Evolutionary conservation across 2,888 invertebrate genomes (phyloP), one percentile per base, ranked within the genome.

Genomic region (Tridacna crocea): DNA sequence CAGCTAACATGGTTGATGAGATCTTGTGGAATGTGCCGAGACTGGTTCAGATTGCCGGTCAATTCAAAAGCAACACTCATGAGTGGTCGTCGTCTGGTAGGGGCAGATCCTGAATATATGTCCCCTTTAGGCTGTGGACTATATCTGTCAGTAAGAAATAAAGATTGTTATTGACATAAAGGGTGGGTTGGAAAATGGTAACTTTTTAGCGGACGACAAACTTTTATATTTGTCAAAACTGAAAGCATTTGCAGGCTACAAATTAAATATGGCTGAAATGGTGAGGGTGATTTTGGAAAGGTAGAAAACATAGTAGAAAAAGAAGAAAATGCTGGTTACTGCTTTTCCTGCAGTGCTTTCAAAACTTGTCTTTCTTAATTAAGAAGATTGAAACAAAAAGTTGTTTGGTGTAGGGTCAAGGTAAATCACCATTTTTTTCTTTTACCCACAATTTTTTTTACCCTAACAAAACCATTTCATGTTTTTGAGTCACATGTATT

Each of bases 21-120:
- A 60, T 86, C 82, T 55, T 79, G 61, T 27, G 85, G 84, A 77
- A 89, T 87, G 75, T 89, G 89, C 36, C 82, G 86, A 51, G 87
- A 87, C n/a, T 79, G 84, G 75, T 89, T 87, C 6, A 90, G 72
- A 63, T 87, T 88, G 74, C 88, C 89, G 60, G 87, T 80, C 51
- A 91, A 77, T 84, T 89, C 90, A 82, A 91, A 87, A 60, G 87
- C 85, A 68, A 91, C 87, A 72, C 86, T 88, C 87, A 90, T 84
- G 27, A 90, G 82, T 13, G 88, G 89, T 46, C 88, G 83, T 15
- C 90, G 84, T 17, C 78, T 19, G 60, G 84, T 76, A 47, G 82
- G 79, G 24, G 91, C 90, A 13, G 90, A 90, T 13, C 80, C 82
- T 22, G 68, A 66, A 24, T 72, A 75, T 1, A 74, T 4, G 61